Evolutionary conservation across 2,888 invertebrate genomes (phyloP), one percentile per base, ranked within the genome.

Genomic region (Ophion slaviceki): DNA sequence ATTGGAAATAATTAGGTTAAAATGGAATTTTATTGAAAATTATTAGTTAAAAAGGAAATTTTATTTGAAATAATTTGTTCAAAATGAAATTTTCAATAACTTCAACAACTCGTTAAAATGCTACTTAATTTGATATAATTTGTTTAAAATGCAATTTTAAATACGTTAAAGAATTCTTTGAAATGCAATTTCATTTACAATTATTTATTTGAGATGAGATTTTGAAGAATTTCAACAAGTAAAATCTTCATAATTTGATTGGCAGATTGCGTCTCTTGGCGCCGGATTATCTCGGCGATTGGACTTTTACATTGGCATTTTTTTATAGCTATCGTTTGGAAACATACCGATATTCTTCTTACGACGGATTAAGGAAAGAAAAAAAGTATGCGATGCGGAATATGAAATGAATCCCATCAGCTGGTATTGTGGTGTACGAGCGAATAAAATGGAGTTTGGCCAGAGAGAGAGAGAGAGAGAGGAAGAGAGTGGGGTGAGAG

Each of bases 381-480:
- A 59, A 64, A 53, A 68, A 45, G 45, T 45, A 20, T 32, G 6
- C n/a, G 36, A 53, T 59, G 75, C 45, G 66, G 78, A 70, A 57
- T 24, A 57, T 32, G 62, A 28, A 53, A 67, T 53, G 67, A 79
- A 71, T 82, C 59, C 76, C 67, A 80, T 85, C 79, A 67, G 82
- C 75, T 76, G 82, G 71, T 68, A 20, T 67, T 53, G 53, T 62
- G 67, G 75, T 66, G 70, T 24, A 20, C 53, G 62, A 59, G 45
- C n/a, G 36, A 47, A 70, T 61, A 62, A 79, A 70, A 68, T 61
- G 72, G 17, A 17, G 53, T 28, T 47, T 28, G 70, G 47, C 70
- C 24, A 28, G 36, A 14, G 28, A 72, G 40, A 66, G 45, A 32
- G 67, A 28, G 59, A 64, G 57, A n/a, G 57, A 67, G 74, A 45